Base-by-base conservation (phyloP, 2,888 invertebrate species). In the Quadriops clusia region DNA sequence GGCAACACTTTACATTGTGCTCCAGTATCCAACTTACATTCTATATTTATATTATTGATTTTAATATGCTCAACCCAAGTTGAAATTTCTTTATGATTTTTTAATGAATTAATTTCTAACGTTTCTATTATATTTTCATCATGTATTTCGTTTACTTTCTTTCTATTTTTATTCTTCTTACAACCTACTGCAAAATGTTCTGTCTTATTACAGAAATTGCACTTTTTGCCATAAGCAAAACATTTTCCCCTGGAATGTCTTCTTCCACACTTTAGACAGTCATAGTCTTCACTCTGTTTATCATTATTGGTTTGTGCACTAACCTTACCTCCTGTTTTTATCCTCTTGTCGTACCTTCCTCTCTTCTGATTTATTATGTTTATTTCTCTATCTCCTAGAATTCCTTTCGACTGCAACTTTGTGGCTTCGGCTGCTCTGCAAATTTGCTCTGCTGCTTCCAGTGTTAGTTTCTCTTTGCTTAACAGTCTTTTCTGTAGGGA, bases 361-460 rank as follows among this genome's bases (percentile, higher is more conserved):
- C 5, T 31, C n/a, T 13, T 23, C 7, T 13, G 15, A n/a, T 31
- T 30, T 5, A 28, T 13, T 17, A 28, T 7, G 24, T 40, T 21
- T 9, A 37, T 35, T 33, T 42, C 39, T 28, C 37, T 38, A 3
- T 39, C 37, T 23, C 25, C 36, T 33, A 33, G 26, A 21, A 39
- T 23, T 12, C 35, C 34, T 33, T 38, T 43, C 11, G 33, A 37
- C 34, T 42, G 45, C 30, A 38, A 34, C 28, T 41, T 28, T 37
- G 46, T 47, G 22, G 25, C 38, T 30, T 43, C 45, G 7, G 43
- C 29, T 15, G 39, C 34, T 22, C 34, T 10, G 35, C 42, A 43
- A 4, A 36, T 23, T 6, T 29, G 34, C 28, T 40, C 43, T 15
- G 40, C 38, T 28, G 7, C 20, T 28, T 28, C 17, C n/a, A 34